Evolutionary conservation across 2,113 vertebrate species (phyloP).

Genomic region (Haplotaxodon microlepis): DNA sequence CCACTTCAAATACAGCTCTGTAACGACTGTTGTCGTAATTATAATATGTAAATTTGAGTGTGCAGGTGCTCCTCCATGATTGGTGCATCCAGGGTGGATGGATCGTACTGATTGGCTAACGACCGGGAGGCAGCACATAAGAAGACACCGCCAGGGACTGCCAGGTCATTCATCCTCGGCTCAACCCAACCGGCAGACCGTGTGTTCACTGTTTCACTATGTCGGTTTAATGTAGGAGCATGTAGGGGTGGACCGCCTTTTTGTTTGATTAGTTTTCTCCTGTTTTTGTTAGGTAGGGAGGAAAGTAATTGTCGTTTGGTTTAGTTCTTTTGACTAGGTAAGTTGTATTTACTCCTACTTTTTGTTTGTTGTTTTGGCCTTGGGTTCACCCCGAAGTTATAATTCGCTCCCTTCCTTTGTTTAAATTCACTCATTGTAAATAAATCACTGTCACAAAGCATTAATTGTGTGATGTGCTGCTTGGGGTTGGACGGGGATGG

Average conservation of each 20-base stretch:
- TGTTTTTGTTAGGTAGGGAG: background rate
- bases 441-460: background rate
- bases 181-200: background rate
- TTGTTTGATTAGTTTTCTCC: background rate
- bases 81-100: too few relatives aligned
- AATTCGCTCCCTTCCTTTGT: background rate
- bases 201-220: background rate
- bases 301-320: background rate
- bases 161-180: background rate
- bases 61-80: too few relatives aligned
- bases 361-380: background rate
- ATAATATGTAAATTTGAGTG: too few relatives aligned
- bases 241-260: background rate
- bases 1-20: too few relatives aligned
- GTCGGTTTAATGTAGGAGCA: background rate
- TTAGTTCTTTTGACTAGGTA: background rate
- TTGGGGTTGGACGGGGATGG: background rate
- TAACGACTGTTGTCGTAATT: too few relatives aligned
- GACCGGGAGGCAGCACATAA: too few relatives aligned
- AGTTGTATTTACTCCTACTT: background rate
- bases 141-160: too few relatives aligned
- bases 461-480: background rate
- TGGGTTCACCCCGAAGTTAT: background rate
- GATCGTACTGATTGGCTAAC: too few relatives aligned
- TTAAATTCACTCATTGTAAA: background rate